phyloP scores from a whole-genome alignment of 2,797 vertebrate genomes.

The Gila robusta region DNA sequence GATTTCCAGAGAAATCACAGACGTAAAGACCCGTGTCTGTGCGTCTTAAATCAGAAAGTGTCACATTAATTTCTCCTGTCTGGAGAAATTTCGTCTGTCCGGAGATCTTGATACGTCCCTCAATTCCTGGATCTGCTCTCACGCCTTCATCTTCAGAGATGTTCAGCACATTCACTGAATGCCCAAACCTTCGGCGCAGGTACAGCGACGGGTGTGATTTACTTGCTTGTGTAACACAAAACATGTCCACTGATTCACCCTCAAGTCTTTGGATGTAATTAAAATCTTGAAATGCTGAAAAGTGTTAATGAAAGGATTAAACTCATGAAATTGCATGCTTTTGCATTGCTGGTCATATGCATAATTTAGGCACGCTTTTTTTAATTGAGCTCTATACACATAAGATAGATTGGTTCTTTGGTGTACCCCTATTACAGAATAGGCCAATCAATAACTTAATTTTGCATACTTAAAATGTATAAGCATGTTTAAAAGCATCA shows the following conservation, averaged over 20 bases:
- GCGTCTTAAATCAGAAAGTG: slow-evolving; percentile 58
- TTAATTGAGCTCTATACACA: neutral
- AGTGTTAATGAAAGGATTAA: neutral
- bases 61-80: slow-evolving; percentile 50
- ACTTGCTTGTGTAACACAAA: slow-evolving; percentile 53
- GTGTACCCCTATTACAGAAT: neutral
- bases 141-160: slow-evolving; percentile 37
- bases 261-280: slow-evolving; percentile 59
- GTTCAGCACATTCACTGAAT: slow-evolving; percentile 69
- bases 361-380: neutral
- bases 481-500: neutral
- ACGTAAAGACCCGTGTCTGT: slow-evolving; percentile 72
- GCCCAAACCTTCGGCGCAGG: slow-evolving; percentile 65
- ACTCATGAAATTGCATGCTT: neutral
- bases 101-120: slow-evolving; percentile 61
- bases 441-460: neutral
- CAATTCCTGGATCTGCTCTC: slow-evolving; percentile 17
- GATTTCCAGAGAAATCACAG: slow-evolving; percentile 64
- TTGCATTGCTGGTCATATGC: neutral
- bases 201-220: slow-evolving; percentile 53
- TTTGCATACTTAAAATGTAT: neutral
- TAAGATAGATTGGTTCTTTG: neutral
- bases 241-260: slow-evolving; percentile 67
- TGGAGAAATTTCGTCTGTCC: slow-evolving; percentile 50
- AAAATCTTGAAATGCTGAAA: slow-evolving; percentile 66